Evolutionary conservation across 1,140 invertebrate genomes (phyloP).

Genomic region (Andricus grossulariae): DNA sequence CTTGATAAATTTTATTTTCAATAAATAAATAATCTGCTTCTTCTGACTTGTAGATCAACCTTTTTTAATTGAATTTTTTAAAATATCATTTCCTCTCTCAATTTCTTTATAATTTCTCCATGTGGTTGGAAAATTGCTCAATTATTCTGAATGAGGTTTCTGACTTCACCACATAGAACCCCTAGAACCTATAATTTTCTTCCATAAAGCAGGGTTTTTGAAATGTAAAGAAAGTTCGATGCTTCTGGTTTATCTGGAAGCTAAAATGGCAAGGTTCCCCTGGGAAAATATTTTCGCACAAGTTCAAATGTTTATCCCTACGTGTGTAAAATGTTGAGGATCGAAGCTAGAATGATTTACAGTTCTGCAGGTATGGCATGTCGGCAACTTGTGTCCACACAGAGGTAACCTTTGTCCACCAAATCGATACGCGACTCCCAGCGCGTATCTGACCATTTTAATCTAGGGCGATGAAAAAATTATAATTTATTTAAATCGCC

Average conservation of each 20-base stretch:
- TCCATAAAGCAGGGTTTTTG: too few relatives aligned
- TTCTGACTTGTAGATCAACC: too few relatives aligned
- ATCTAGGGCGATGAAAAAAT: slow-evolving; percentile 30
- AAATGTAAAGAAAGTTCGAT: background rate
- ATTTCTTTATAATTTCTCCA: too few relatives aligned
- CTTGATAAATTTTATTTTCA: too few relatives aligned
- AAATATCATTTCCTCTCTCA: too few relatives aligned
- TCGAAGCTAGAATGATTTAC: slow-evolving; percentile 51
- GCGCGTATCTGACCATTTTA: slow-evolving; percentile 23
- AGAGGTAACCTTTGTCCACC: slow-evolving; percentile 58
- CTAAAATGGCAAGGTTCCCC: background rate
- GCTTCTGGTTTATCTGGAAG: background rate
- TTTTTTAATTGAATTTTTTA: too few relatives aligned
- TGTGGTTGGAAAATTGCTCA: too few relatives aligned
- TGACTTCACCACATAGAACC: too few relatives aligned
- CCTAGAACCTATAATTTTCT: too few relatives aligned
- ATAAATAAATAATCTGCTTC: too few relatives aligned
- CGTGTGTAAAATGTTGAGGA: slow-evolving; percentile 8
- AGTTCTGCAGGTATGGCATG: slow-evolving; percentile 54
- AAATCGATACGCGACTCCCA: slow-evolving; percentile 56
- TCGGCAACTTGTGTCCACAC: slow-evolving; percentile 44
- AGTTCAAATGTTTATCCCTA: background rate
- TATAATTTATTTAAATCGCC: slow-evolving; percentile 25
- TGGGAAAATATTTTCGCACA: slow-evolving; percentile 6
- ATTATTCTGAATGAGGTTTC: too few relatives aligned